phyloP scores from a whole-genome alignment of 2,797 vertebrate genomes.

The Podarcis lilfordi region DNA sequence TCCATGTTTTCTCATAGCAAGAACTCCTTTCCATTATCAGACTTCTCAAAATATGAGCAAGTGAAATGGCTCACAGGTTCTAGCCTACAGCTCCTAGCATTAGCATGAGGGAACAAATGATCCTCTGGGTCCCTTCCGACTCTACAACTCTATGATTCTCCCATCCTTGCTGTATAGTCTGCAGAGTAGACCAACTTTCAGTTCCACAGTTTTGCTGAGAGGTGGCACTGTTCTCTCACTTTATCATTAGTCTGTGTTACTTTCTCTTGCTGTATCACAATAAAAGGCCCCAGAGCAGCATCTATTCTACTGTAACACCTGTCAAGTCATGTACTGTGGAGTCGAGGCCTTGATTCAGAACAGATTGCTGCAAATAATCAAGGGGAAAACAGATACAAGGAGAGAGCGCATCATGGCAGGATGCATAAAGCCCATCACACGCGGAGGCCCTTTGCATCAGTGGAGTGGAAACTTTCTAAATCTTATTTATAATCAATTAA shows the following conservation, averaged over 20 bases:
- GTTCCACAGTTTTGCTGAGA: background rate
- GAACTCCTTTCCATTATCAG: background rate
- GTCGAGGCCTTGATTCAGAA: background rate
- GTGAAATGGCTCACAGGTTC: background rate
- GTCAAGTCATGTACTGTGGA: background rate
- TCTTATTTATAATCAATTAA: background rate
- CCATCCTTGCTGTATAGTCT: too few relatives aligned
- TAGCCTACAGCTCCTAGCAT: background rate
- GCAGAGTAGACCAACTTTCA: background rate
- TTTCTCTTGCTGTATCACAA: background rate
- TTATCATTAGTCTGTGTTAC: background rate
- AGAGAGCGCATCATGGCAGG: background rate
- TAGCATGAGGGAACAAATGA: background rate
- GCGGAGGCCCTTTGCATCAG: background rate
- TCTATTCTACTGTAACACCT: background rate
- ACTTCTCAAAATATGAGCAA: background rate
- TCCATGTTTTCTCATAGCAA: too few relatives aligned
- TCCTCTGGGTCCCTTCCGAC: too few relatives aligned
- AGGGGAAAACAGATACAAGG: background rate
- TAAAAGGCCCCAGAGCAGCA: background rate
- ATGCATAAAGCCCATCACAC: background rate
- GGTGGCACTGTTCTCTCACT: constrained; percentile 28
- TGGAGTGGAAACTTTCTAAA: background rate
- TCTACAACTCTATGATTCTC: too few relatives aligned
- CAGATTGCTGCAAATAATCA: background rate